These are phyloP conservation scores for Schizotus pectinicornis DNA, from an alignment of 2,888 invertebrate genomes.

Conservation along the genomic window DNA sequence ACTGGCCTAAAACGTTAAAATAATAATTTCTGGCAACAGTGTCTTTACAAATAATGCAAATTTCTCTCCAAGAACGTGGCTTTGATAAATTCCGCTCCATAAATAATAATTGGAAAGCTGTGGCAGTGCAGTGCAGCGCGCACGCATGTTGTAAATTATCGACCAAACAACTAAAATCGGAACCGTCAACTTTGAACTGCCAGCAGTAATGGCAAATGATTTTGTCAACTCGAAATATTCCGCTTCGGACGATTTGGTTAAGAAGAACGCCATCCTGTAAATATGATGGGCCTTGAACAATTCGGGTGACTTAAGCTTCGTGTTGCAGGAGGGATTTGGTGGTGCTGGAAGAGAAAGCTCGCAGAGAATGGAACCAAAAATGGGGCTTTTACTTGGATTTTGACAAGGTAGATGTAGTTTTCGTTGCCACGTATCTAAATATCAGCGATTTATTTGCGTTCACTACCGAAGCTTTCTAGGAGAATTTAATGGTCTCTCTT, in stretches of 20 bases:
- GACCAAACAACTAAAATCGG: neutral
- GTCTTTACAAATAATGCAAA: no score
- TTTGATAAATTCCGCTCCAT: no score
- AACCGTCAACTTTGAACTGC: neutral
- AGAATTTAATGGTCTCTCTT: neutral
- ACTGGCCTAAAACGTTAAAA: no score
- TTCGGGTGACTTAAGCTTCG: neutral
- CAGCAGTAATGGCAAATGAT: neutral
- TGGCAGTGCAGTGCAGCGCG: no score
- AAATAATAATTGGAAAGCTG: no score
- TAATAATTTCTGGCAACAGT: no score
- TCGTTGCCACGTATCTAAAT: neutral
- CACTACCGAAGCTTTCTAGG: neutral
- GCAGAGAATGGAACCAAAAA: slow-evolving; percentile 47
- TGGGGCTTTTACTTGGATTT: slow-evolving; percentile 53
- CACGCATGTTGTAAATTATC: slow-evolving; percentile 2
- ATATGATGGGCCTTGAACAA: neutral
- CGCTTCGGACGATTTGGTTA: neutral
- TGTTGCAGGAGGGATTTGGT: slow-evolving; percentile 51
- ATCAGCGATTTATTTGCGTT: neutral
- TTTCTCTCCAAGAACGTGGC: no score
- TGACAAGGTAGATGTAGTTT: slow-evolving; percentile 41
- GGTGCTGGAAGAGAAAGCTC: slow-evolving; percentile 46
- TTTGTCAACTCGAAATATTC: neutral
- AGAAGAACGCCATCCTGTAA: slow-evolving; percentile 5